phyloP scores from a whole-genome alignment of 2,113 vertebrate species.

The Phyllopteryx taeniolatus region DNA sequence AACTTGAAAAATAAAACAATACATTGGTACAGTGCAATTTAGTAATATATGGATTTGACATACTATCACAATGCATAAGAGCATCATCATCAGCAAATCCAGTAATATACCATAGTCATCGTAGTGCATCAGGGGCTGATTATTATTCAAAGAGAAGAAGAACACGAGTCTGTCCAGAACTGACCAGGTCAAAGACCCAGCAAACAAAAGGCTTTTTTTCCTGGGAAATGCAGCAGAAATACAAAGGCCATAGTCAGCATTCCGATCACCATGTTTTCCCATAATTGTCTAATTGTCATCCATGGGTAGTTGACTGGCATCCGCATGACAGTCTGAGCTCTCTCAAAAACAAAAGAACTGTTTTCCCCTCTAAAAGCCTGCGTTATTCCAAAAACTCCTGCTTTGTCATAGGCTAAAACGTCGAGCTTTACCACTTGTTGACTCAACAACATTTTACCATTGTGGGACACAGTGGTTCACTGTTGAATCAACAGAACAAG shows the following conservation, averaged over 20 bases:
- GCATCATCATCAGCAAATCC: slow-evolving; percentile 1
- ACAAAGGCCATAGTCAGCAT: slow-evolving; percentile 54
- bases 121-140: background rate
- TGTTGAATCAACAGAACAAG: slow-evolving; percentile 24
- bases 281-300: slow-evolving; percentile 18
- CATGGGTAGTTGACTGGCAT: slow-evolving; percentile 36
- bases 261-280: slow-evolving; percentile 4
- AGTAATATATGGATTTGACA: background rate
- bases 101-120: background rate
- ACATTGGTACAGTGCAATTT: background rate
- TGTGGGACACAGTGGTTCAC: background rate
- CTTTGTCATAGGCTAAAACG: slow-evolving; percentile 17
- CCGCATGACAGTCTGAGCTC: slow-evolving; percentile 33
- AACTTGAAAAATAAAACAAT: background rate
- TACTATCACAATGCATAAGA: background rate
- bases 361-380: slow-evolving; percentile 1
- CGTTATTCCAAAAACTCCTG: slow-evolving; percentile 24
- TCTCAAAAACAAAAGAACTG: slow-evolving; percentile 33
- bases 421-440: slow-evolving; percentile 6
- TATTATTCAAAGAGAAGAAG: slow-evolving; percentile 13
- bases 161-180: slow-evolving; percentile 22
- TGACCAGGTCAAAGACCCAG: slow-evolving; percentile 16
- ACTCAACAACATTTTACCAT: slow-evolving; percentile 15
- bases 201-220: slow-evolving; percentile 37
- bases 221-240: slow-evolving; percentile 19